Evolutionary conservation across 1,140 invertebrate species (phyloP), one percentile per base, ranked within the genome.

Genomic region (Drosophila sechellia): DNA sequence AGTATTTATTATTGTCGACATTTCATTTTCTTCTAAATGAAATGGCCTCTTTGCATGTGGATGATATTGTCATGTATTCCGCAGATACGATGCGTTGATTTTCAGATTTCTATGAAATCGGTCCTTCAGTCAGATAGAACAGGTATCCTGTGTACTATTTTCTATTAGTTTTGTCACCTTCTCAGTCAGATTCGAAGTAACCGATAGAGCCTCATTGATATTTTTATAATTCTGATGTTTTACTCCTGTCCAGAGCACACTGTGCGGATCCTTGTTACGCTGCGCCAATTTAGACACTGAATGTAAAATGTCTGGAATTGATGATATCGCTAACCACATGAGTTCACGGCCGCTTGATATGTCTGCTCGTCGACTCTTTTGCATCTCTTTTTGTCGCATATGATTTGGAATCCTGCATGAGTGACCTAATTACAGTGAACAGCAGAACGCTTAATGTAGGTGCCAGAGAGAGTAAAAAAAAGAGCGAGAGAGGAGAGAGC

Each of bases 131-230:
- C 25, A 25, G 3, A 25, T 25, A 25, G 25, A 25, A 25, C 4
- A 25, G 25, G 5, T 25, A 25, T 25, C 6, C 50, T 22, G 52
- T 39, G 11, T 25, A 39, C 8, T 6, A 54, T 39, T 54, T 39
- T 8, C 52, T 25, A 31, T 31, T 6, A 31, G 5, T 31, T 31
- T 31, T 31, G 13, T 15, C 52, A 20, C 17, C 27, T 25, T 10
- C 37, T 52, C 55, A 59, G 15, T 68, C 40, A 4, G 64, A 55
- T 12, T 59, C 40, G n/a, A 42, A 25, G n/a, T 49, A 65, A 11
- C 50, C 34, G n/a, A 5, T 13, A 53, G 13, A 20, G 34, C 1
- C 12, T 22, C 6, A 37, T 22, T 37, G 5, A 5, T 4, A 20
- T 0, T 13, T 6, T 31, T 31, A 0, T 37, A 37, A 20, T 54